phyloP scores from a whole-genome alignment of 1,140 invertebrate genomes.

The Cephus cinctus region DNA sequence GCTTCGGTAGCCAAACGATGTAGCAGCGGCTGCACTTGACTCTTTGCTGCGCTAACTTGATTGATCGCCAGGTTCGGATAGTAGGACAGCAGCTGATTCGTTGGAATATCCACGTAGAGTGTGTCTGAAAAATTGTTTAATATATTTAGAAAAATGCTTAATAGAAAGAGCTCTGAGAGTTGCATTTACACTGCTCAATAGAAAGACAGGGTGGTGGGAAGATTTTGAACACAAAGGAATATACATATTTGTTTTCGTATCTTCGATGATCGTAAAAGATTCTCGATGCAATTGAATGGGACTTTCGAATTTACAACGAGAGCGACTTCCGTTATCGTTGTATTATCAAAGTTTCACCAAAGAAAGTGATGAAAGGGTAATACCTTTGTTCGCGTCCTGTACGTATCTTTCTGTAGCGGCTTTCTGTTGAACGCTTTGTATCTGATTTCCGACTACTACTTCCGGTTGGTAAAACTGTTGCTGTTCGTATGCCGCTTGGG shows the following conservation, averaged over 20 bases:
- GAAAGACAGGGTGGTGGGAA: no score
- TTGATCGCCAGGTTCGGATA: conserved; percentile 33
- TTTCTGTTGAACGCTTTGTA: conserved; percentile 43
- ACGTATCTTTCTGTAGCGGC: conserved; percentile 30
- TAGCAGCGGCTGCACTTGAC: conserved; percentile 23
- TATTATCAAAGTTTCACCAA: not conserved
- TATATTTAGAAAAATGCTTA: conserved; percentile 4
- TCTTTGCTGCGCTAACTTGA: conserved; percentile 21
- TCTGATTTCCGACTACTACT: conserved; percentile 39
- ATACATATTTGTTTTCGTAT: no score
- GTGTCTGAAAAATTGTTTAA: conserved; percentile 26
- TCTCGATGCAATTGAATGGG: no score
- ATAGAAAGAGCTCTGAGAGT: not conserved
- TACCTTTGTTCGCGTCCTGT: conserved; percentile 33
- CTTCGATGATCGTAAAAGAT: no score
- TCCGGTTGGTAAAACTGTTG: conserved; percentile 37
- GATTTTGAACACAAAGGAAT: no score
- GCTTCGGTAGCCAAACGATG: conserved; percentile 25
- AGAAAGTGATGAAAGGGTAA: no score
- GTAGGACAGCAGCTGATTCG: conserved; percentile 37
- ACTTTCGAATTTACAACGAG: no score
- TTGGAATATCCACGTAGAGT: conserved; percentile 41
- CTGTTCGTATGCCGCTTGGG: conserved; percentile 26
- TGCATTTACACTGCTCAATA: not conserved
- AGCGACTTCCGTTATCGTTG: no score